Evolutionary conservation across 2,113 vertebrate genomes (phyloP), one percentile per base, ranked within the genome.

Genomic region (Isurus oxyrinchus): DNA sequence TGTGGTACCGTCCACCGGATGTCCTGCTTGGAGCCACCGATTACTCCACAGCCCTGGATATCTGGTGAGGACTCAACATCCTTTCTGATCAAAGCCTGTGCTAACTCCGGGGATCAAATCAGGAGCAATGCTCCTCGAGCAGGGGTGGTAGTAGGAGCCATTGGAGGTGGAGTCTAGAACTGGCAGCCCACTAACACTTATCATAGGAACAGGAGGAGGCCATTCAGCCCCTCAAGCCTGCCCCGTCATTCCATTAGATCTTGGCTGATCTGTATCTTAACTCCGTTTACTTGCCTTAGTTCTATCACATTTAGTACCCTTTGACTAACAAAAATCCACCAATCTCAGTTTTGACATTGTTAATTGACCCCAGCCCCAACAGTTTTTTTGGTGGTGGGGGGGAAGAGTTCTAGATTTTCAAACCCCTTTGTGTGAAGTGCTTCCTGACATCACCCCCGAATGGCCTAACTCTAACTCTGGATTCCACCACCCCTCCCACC

Each of bases 1-100:
- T 99, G 96, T 99, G 99, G 98, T 99, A 99, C 97, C 97, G 97
- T 11, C 98, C 99, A 95, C 99, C 99, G 5, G 99, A 99, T 81
- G 98, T 98, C 11, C 97, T 99, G 94, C 98, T 99, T 96, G 99
- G 99, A 93, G 98, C 98, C 97, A 99, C 98, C 25, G 98, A 98
- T 96, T 99, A 99, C 97, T 99, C 98, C 96, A 98, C 98, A 0
- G 98, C 98, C 55, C 97, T 99, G 97, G 99, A 98, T 98, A 98
- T 99, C 96, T 99, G 99, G 99, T 98, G 97, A 98, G 97, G 96
- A 95, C 67, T 79, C 53, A 61, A 27, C 25, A 53, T 53, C 31
- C 63, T 72, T 49, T 95, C 94, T 2, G 66, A 11, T 5, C 4
- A 31, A 95, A 69, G 10, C 44, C 44, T 69, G 10, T 44, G 67